phyloP scores from a whole-genome alignment of 2,888 invertebrate species.

The Temnothorax unifasciatus region DNA sequence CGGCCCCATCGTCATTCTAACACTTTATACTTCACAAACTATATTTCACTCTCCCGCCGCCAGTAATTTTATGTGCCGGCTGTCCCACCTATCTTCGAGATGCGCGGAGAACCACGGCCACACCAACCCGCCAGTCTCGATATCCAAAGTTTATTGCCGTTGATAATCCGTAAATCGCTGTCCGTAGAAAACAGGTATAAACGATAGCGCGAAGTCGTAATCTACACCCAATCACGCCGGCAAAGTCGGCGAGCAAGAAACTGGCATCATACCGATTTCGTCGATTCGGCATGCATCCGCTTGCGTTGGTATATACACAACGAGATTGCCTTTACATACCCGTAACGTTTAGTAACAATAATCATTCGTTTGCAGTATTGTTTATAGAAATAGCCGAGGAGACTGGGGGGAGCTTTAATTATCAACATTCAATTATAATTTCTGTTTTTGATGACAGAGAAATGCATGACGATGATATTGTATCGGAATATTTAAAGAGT shows the following conservation, averaged over 20 bases:
- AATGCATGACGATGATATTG: neutral
- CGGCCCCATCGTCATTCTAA: conserved; percentile 61
- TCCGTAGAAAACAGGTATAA: conserved; percentile 70
- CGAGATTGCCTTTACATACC: neutral
- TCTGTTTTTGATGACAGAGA: neutral
- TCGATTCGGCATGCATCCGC: conserved; percentile 16
- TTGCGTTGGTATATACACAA: neutral
- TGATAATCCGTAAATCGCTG: conserved; percentile 78
- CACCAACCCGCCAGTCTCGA: conserved; percentile 69
- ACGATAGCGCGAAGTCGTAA: conserved; percentile 73
- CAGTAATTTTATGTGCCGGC: conserved; percentile 74
- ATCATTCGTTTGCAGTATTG: conserved; percentile 33
- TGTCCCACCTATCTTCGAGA: conserved; percentile 70
- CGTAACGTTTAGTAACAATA: conserved; percentile 17
- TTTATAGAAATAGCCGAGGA: neutral
- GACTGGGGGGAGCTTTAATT: neutral
- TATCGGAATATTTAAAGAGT: conserved; percentile 1
- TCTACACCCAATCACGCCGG: conserved; percentile 72
- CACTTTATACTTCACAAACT: conserved; percentile 68
- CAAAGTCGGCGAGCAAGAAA: conserved; percentile 65
- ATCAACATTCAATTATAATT: neutral
- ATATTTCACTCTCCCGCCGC: conserved; percentile 69
- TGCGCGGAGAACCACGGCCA: conserved; percentile 63
- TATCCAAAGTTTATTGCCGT: conserved; percentile 76
- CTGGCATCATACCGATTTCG: conserved; percentile 62